Evolutionary conservation across 2,888 invertebrate genomes (phyloP).

Genomic region (Drosophila neutralis): DNA sequence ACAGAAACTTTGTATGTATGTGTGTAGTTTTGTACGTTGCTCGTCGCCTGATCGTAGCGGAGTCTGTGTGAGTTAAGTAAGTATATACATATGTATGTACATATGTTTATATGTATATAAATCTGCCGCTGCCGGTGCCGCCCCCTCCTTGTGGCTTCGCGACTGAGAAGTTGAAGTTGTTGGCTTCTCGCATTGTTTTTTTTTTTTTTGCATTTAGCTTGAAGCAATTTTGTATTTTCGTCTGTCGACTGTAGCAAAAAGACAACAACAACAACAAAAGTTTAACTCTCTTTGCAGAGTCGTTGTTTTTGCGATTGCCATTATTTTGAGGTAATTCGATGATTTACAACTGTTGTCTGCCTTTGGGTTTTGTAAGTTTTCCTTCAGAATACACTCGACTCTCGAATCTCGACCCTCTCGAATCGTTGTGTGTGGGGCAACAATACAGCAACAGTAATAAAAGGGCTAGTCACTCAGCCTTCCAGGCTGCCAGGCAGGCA

Average conservation of each 20-base stretch:
- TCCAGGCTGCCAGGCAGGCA: slow-evolving; percentile 35
- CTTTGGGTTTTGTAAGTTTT: slow-evolving; percentile 78
- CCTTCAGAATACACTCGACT: slow-evolving; percentile 59
- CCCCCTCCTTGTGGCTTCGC: slow-evolving; percentile 46
- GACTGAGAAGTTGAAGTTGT: slow-evolving; percentile 60
- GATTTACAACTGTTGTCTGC: slow-evolving; percentile 77
- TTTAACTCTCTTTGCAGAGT: slow-evolving; percentile 15
- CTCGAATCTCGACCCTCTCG: slow-evolving; percentile 14
- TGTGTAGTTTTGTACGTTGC: slow-evolving; percentile 17
- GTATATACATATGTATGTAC: slow-evolving; percentile 1
- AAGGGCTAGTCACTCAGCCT: slow-evolving; percentile 61
- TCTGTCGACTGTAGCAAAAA: slow-evolving; percentile 38
- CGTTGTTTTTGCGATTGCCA: slow-evolving; percentile 70
- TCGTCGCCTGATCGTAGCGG: slow-evolving; percentile 21
- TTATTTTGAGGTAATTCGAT: slow-evolving; percentile 81
- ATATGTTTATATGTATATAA: slow-evolving; percentile 12
- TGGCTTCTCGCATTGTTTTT: slow-evolving; percentile 69
- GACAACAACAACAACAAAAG: slow-evolving; percentile 19
- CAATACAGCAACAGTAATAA: slow-evolving; percentile 53
- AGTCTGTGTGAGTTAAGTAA: slow-evolving; percentile 52
- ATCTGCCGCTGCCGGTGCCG: slow-evolving; percentile 32
- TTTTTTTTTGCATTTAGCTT: slow-evolving; percentile 56
- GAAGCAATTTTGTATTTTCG: slow-evolving; percentile 72
- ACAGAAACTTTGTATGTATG: slow-evolving; percentile 56
- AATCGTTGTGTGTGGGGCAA: slow-evolving; percentile 58